Base-by-base conservation (phyloP, 30 jellyfish, hydroid and myxozoan genomes). In the Mastigias papua region DNA sequence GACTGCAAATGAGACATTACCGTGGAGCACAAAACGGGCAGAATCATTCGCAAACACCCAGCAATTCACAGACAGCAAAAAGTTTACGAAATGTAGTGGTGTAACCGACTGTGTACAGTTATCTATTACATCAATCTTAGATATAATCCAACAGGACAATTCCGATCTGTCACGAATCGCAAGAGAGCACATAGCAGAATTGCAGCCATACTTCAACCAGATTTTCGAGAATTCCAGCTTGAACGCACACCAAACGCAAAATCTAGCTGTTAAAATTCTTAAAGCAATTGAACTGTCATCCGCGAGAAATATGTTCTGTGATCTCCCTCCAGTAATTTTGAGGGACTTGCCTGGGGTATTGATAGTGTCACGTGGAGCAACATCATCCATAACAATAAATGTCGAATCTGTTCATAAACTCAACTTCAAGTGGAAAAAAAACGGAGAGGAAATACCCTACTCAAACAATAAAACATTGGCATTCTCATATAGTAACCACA, bases 11-110 rank as follows among this genome's bases (percentile, higher is more conserved):
- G 11, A 30, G 42, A 34, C 86, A 8, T 25, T 30, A 31, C 17
- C 90, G 10, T 89, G 97, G 97, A 63, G 48, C 5, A 16, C 68
- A 15, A 58, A 74, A 34, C 86, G 80, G 16, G 74, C 81, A 10
- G 80, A 75, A 10, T 67, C 73, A 13, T 46, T 61, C 29, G 11
- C 92, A 48, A 70, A 68, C 20, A 13, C 73, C 11, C 89, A 89
- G n/a, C 35, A 51, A 17, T 78, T 60, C 63, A 78, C 92, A 8
- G 72, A 72, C 9, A 33, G 29, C 31, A 82, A 73, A 31, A 83
- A 81, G 28, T 57, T 23, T 73, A 50, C 91, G 3, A 29, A 49
- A 11, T 89, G 97, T 66, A 70, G 73, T 28, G 92, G 92, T 15
- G 57, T 58, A 25, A 23, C 49, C 5, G 97, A 89, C 35, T 89